Conservation (phyloP, 2,113 vertebrate species). For the Corvus hawaiiensis region DNA sequence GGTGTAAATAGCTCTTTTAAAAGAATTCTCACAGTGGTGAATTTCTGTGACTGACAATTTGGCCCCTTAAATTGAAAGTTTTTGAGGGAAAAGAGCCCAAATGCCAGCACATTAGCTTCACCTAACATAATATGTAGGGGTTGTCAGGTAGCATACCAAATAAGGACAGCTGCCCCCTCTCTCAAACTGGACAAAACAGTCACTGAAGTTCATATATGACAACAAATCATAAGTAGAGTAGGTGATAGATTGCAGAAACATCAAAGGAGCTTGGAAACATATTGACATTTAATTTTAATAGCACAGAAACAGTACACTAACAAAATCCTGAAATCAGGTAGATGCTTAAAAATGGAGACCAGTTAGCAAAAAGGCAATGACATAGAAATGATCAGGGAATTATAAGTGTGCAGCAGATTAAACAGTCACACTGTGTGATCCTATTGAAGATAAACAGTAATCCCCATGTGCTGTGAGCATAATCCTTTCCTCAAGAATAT, state of each 20-base stretch:
- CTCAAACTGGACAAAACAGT: neutral
- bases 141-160: neutral
- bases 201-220: neutral
- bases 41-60: neutral
- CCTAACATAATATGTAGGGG: rapidly evolving
- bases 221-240: neutral
- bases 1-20: neutral
- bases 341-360: neutral
- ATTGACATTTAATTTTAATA: neutral
- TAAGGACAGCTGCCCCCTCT: neutral
- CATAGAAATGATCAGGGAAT: neutral
- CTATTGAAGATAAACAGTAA: neutral
- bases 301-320: neutral
- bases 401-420: neutral
- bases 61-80: neutral
- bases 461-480: neutral
- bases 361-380: neutral
- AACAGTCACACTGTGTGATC: neutral
- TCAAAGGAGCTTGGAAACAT: neutral
- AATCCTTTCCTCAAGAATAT: neutral
- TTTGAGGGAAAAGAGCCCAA: neutral
- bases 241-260: neutral
- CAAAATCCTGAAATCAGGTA: neutral
- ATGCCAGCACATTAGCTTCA: neutral
- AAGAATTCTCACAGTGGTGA: neutral